phyloP scores from a whole-genome alignment of 2,113 vertebrate species.

The Gallinago media region DNA sequence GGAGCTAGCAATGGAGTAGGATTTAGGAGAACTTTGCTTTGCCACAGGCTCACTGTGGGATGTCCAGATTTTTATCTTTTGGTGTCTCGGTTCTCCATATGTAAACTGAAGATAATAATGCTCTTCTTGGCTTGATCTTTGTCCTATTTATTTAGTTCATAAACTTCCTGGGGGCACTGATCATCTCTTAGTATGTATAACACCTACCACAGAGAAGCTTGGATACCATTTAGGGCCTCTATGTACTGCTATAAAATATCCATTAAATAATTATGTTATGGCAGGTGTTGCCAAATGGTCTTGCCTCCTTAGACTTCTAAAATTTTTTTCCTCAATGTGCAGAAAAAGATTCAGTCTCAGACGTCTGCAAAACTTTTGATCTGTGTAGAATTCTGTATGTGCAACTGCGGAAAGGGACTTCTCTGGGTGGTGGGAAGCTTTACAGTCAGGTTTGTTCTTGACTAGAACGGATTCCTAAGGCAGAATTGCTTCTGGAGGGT shows the following conservation, averaged over 20 bases:
- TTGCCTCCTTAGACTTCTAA: background rate
- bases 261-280: conserved; percentile 5
- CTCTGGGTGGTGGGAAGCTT: background rate
- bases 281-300: background rate
- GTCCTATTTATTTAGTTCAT: conserved; percentile 29
- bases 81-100: background rate
- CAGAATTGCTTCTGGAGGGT: background rate
- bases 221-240: background rate
- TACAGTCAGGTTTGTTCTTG: background rate
- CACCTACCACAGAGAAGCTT: conserved; percentile 8
- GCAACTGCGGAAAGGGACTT: background rate
- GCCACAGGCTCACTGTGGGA: background rate
- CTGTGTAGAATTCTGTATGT: background rate
- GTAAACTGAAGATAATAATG: conserved; percentile 33
- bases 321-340: background rate
- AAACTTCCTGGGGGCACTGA: background rate
- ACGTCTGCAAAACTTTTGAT: background rate
- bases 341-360: background rate
- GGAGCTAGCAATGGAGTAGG: background rate
- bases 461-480: background rate
- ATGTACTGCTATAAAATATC: background rate
- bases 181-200: background rate
- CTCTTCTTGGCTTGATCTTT: conserved; percentile 37
- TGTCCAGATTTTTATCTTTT: background rate
- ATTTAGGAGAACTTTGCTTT: background rate